Evolutionary conservation across 2,888 invertebrate genomes (phyloP).

Genomic region (Ametastegia equiseti): DNA sequence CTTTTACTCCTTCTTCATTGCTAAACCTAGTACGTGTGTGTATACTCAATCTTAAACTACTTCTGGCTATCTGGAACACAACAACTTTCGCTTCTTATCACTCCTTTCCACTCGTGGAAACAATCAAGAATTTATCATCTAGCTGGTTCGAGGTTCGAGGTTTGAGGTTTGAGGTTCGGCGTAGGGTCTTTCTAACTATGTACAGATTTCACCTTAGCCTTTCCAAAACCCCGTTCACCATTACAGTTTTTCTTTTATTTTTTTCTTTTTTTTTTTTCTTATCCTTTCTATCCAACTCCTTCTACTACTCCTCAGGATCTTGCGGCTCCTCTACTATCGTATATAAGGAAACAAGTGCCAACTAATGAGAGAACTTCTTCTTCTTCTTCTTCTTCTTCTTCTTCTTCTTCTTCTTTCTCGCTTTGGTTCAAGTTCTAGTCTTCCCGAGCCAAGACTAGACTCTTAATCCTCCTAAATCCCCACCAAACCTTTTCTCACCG

Average conservation of each 20-base stretch:
- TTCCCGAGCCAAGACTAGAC: constrained; percentile 35
- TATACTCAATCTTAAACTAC: constrained; percentile 9
- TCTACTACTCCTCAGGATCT: not conserved
- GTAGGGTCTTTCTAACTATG: not conserved
- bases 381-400: constrained; percentile 15
- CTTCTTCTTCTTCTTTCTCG: not conserved
- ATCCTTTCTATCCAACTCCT: not conserved
- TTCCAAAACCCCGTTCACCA: not conserved
- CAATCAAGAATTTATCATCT: constrained; percentile 33
- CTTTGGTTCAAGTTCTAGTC: constrained; percentile 24
- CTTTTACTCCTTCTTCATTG: not conserved
- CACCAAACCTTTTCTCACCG: constrained; percentile 26
- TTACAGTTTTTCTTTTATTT: not conserved
- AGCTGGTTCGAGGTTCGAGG: not conserved
- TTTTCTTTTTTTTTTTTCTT: not conserved
- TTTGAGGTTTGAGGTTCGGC: not conserved
- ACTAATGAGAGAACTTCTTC: constrained; percentile 51
- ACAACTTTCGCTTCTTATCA: constrained; percentile 22
- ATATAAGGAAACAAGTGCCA: constrained; percentile 48
- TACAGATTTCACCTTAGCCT: constrained; percentile 14
- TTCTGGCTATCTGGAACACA: not conserved
- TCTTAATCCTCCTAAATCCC: constrained; percentile 45
- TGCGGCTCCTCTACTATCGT: not conserved
- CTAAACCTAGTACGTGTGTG: too few relatives aligned
- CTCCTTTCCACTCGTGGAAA: constrained; percentile 25